Percentiles rank a stretch among this genome's conserved stretches.
Evolutionary conservation across 1,140 invertebrate genomes (phyloP).

Genomic region (Magallana angulata): DNA sequence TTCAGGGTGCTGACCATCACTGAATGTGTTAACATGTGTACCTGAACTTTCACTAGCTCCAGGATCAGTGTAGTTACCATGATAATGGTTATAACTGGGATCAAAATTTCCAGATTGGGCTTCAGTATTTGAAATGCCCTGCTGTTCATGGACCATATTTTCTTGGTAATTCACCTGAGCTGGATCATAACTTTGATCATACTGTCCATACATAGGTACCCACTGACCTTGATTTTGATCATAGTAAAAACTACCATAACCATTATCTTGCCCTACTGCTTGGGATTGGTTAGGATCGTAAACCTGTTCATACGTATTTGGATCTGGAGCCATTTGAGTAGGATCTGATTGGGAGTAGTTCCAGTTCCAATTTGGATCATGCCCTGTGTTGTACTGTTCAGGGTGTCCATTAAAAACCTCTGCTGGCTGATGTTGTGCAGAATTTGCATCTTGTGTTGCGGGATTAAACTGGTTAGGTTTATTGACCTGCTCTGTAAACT

Average conservation of each 20-base stretch:
- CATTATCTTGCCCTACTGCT: constrained; percentile 38
- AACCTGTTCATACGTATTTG: constrained; percentile 11
- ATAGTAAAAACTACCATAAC: constrained; percentile 23
- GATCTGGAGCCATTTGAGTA: constrained; percentile 23
- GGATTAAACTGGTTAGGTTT: constrained; percentile 27
- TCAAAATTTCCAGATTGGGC: neutral
- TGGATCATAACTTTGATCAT: constrained; percentile 37
- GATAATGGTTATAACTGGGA: neutral
- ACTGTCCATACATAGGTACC: constrained; percentile 37
- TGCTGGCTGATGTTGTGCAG: neutral
- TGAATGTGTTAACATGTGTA: neutral
- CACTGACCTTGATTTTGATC: constrained; percentile 38
- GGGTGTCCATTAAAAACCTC: constrained; percentile 19
- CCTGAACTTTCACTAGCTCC: constrained; percentile 19
- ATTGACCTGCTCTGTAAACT: constrained; percentile 56
- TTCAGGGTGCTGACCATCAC: constrained; percentile 17
- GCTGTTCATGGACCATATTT: neutral
- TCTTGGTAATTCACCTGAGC: constrained; percentile 32
- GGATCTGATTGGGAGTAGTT: neutral
- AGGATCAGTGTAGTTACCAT: neutral
- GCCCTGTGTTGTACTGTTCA: constrained; percentile 14
- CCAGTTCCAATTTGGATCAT: constrained; percentile 16
- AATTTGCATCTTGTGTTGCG: constrained; percentile 16
- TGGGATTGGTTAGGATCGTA: constrained; percentile 2
- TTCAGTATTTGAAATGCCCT: neutral